Base-by-base conservation (phyloP, 1,140 invertebrate genomes). In the Calliopsis andreniformis region DNA sequence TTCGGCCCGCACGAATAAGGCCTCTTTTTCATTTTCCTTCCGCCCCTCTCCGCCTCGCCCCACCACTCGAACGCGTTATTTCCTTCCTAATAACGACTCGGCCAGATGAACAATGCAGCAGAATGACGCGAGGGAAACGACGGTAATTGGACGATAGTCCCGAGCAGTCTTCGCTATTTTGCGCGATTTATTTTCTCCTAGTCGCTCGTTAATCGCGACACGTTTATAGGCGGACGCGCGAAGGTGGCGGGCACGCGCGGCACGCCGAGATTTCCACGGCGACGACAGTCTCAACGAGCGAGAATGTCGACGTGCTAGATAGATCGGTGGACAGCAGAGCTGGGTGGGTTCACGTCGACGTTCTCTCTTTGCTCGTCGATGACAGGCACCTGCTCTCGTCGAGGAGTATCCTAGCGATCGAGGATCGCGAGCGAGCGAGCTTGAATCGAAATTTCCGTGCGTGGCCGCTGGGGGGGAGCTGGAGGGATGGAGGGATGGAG, bases 211-310 rank as follows among this genome's bases (percentile, higher is more conserved):
- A 42, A 28, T 39, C 55, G 1, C 30, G 30, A 61, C 43, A 49
- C 30, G 58, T 63, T 53, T 51, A 63, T 32, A 42, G 47, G 35
- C 16, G 32, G 32, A 64, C 25, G 58, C 56, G 45, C 45, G 70
- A 64, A 72, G 59, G 39, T 53, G 58, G 49, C 14, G 59, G 39
- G 70, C 70, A 53, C 70, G 59, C 70, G 70, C 35, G 58, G 47
- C 70, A 42, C 58, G 70, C 58, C 47, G 59, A 72, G 70, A 72
- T 72, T 72, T 72, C 61, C 59, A 72, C 59, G 59, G n/a, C 30
- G 35, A 63, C 70, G 70, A 72, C 64, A 72, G 64, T 72, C 45
- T 72, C 70, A 71, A 35, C 49, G 59, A 53, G 32, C 20, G 59
- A 32, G 70, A 71, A 71, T 71, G 68, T 64, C 49, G 70, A 72